phyloP scores from a whole-genome alignment of 2,797 vertebrate genomes.

The Microctenopoma stevenorrisi region DNA sequence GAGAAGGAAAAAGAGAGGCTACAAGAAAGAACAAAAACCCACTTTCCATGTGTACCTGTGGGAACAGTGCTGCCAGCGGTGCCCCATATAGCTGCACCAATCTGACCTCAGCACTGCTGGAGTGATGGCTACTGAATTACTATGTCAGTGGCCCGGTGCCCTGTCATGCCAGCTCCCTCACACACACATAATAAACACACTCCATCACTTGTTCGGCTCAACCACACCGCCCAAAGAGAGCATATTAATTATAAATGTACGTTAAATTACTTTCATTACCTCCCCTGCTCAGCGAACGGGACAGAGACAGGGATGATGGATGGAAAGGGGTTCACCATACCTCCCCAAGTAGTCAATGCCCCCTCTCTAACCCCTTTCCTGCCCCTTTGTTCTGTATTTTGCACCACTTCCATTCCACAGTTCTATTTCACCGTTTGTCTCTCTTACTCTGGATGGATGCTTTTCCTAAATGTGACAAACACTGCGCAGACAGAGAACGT shows the following conservation, averaged over 20 bases:
- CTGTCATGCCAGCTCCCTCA: slow-evolving; percentile 61
- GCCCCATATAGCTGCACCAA: slow-evolving; percentile 72
- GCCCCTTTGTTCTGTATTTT: slow-evolving; percentile 55
- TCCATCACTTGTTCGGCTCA: slow-evolving; percentile 84
- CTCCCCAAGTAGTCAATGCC: slow-evolving; percentile 74
- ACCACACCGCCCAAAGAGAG: slow-evolving; percentile 83
- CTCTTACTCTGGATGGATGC: not conserved
- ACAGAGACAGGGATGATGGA: slow-evolving; percentile 83
- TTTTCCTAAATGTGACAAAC: not conserved
- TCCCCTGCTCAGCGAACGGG: slow-evolving; percentile 81
- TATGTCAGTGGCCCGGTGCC: slow-evolving; percentile 72
- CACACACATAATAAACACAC: slow-evolving; percentile 84
- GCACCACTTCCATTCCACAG: slow-evolving; percentile 12
- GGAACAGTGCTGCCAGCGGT: slow-evolving; percentile 47
- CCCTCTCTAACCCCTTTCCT: slow-evolving; percentile 55
- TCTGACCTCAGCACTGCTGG: slow-evolving; percentile 63
- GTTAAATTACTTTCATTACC: slow-evolving; percentile 97
- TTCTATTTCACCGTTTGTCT: slow-evolving; percentile 26
- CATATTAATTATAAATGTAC: slow-evolving; percentile 97
- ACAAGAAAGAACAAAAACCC: slow-evolving; percentile 58
- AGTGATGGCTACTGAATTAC: slow-evolving; percentile 75
- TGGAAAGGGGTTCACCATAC: slow-evolving; percentile 79
- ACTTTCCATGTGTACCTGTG: slow-evolving; percentile 56
- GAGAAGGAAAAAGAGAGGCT: slow-evolving; percentile 40
- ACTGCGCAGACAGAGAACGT: not conserved